Percentiles rank a stretch among this genome's conserved stretches.
phyloP scores from a whole-genome alignment of 64 coral and sea anemone species.

The Catalaphyllia jardinei region DNA sequence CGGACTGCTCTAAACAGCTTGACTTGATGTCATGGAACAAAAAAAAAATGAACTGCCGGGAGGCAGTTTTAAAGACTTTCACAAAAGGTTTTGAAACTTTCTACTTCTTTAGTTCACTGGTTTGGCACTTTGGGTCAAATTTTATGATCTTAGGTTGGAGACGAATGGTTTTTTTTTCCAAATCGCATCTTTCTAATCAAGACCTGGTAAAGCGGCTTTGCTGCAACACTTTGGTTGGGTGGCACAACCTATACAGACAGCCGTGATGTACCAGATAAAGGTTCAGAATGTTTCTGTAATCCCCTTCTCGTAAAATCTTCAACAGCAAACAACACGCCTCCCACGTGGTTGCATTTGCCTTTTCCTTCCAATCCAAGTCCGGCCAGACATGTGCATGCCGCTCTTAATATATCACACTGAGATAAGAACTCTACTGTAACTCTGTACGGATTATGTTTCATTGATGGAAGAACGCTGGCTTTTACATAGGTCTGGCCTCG shows the following conservation, averaged over 20 bases:
- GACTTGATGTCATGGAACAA: constrained; percentile 44
- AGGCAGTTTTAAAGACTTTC: constrained; percentile 44
- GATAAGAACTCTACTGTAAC: too few species aligned
- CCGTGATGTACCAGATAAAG: constrained; percentile 4
- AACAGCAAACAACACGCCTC: constrained; percentile 11
- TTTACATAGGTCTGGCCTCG: constrained; percentile 54
- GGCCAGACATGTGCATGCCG: background rate
- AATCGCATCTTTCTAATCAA: too few species aligned
- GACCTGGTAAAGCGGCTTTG: too few species aligned
- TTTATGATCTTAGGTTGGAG: constrained; percentile 35
- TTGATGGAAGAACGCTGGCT: constrained; percentile 58
- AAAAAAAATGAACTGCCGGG: constrained; percentile 60
- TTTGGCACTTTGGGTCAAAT: constrained; percentile 51
- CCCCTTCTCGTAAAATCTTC: constrained; percentile 22
- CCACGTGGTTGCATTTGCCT: background rate
- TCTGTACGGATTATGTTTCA: constrained; percentile 18
- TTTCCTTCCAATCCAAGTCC: background rate
- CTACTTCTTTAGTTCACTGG: constrained; percentile 5
- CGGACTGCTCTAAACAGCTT: constrained; percentile 9
- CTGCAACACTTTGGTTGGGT: constrained; percentile 40
- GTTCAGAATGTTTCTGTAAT: constrained; percentile 13
- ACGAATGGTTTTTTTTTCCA: background rate
- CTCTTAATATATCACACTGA: background rate
- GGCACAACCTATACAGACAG: constrained; percentile 26
- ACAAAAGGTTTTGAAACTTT: constrained; percentile 41